These are phyloP conservation scores for Poecilus cupreus DNA, from an alignment of 2,888 invertebrate genomes.

Conservation along the genomic window DNA sequence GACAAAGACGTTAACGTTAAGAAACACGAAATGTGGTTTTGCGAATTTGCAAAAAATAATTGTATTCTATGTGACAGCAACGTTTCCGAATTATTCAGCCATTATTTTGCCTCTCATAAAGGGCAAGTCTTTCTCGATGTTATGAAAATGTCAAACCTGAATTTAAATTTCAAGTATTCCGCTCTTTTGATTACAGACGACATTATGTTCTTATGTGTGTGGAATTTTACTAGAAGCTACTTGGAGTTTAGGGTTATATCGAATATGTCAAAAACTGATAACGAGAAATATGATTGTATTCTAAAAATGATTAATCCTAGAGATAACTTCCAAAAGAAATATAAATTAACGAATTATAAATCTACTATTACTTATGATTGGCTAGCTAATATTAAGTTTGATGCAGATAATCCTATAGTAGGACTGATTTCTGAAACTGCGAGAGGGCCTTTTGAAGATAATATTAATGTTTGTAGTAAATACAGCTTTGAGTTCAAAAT, in stretches of 20 bases:
- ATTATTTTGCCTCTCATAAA: background rate
- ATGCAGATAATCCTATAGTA: background rate
- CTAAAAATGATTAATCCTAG: background rate
- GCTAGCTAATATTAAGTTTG: background rate
- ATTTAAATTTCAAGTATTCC: background rate
- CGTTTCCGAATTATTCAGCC: background rate
- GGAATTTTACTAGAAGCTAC: background rate
- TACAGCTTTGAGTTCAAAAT: background rate
- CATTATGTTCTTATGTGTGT: background rate
- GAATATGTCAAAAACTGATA: background rate
- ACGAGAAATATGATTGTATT: background rate
- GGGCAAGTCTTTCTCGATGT: background rate
- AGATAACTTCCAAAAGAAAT: background rate
- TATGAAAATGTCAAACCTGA: background rate
- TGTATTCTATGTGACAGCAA: background rate
- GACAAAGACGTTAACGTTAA: background rate
- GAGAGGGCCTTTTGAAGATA: background rate
- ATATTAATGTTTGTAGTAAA: background rate
- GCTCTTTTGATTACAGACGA: background rate
- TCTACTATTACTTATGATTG: background rate
- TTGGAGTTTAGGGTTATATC: background rate
- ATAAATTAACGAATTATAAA: background rate
- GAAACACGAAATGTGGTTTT: constrained; percentile 2
- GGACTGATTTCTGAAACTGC: background rate
- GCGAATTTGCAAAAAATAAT: background rate